Evolutionary conservation across 2,888 invertebrate genomes (phyloP), one percentile per base, ranked within the genome.

Genomic region (Dryomyza anilis): DNA sequence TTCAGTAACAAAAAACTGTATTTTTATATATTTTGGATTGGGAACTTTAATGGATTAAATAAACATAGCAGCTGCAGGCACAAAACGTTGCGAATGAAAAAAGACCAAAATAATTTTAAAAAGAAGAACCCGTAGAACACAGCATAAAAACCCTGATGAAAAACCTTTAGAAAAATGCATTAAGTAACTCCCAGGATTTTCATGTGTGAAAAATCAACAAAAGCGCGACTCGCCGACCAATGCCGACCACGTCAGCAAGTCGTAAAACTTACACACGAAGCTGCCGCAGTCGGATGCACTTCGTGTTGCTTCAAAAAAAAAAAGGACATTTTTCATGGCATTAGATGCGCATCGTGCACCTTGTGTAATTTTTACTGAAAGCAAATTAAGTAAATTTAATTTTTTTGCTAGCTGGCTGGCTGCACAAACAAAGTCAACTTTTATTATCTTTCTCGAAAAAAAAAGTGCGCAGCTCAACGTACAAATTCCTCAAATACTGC

Each of bases 351-450:
- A n/a, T n/a, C n/a, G n/a, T n/a, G n/a, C n/a, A n/a, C n/a, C n/a
- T 39, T 39, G 56, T 21, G 16, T 25, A 25, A 12, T 39, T 43
- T 7, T 4, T 21, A 14, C 19, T 33, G 10, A 16, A 21, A 23
- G 23, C 27, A 43, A 57, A 57, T 27, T 27, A 45, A 57, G 57
- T 43, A 57, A 57, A 57, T 57, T 57, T 25, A 57, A 57, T 57
- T 57, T 57, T 57, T 57, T 33, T 36, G 23, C 23, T 16, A 4
- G n/a, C n/a, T n/a, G n/a, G n/a, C n/a, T 16, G 23, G 16, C 56
- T 23, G 39, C 56, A 27, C 39, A 25, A 27, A 27, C 50, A 25
- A 25, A 50, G 50, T 50, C 50, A 50, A 43, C 14, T 50, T 50
- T 50, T 21, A 23, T 25, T 21, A 43, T 43, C 43, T 43, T 19